Evolutionary conservation across 2,888 invertebrate species (phyloP).

Genomic region (Mechanitis mazaeus): DNA sequence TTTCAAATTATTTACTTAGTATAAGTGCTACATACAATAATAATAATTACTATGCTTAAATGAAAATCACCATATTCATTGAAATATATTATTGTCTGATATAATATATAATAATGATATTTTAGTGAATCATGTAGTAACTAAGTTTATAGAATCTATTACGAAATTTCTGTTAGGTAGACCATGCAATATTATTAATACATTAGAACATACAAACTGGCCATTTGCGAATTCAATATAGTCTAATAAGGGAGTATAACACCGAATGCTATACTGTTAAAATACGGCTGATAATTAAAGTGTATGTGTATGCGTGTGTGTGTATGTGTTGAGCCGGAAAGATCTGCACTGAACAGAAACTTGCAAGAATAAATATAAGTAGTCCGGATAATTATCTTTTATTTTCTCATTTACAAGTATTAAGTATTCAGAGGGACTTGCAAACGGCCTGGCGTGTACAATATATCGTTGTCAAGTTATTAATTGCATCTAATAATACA

Average conservation of each 20-base stretch:
- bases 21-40: no score
- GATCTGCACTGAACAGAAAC: background rate
- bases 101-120: background rate
- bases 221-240: constrained; percentile 35
- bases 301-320: background rate
- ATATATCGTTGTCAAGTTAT: constrained; percentile 35
- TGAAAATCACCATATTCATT: background rate
- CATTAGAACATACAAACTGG: constrained; percentile 31
- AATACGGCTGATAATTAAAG: background rate
- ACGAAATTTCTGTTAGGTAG: constrained; percentile 27
- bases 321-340: no score
- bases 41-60: no score
- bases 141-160: constrained; percentile 15
- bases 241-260: constrained; percentile 17
- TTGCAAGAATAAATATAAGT: no score
- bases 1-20: no score
- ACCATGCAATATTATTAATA: constrained; percentile 32
- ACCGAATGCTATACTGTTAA: background rate
- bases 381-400: no score
- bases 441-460: constrained; percentile 7
- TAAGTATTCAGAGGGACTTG: background rate
- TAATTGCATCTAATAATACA: constrained; percentile 57
- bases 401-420: background rate
- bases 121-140: background rate
- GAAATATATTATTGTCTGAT: background rate